Percentiles rank a stretch among this genome's conserved stretches.
Evolutionary conservation across 2,888 invertebrate genomes (phyloP).

Genomic region (Zele albiditarsus): DNA sequence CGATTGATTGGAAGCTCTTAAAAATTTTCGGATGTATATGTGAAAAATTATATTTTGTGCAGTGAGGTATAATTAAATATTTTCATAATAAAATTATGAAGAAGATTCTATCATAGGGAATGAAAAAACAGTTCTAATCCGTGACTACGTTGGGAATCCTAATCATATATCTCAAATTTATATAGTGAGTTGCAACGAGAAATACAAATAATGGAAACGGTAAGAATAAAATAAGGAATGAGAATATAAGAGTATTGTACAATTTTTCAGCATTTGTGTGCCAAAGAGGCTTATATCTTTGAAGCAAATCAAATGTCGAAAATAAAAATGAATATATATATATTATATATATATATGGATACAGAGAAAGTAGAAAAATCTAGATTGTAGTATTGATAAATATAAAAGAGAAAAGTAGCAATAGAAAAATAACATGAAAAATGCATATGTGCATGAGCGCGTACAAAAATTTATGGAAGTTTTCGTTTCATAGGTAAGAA

Average conservation of each 20-base stretch:
- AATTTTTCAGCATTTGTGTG: background rate
- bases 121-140: background rate
- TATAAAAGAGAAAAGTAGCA: background rate
- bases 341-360: background rate
- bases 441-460: slow-evolving; percentile 21
- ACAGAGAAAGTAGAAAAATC: background rate
- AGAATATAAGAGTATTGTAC: background rate
- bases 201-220: too few species aligned
- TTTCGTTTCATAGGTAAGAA: slow-evolving; percentile 17
- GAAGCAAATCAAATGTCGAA: background rate
- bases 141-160: background rate
- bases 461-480: slow-evolving; percentile 31
- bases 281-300: background rate
- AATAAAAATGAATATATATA: background rate
- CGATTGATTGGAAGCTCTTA: background rate
- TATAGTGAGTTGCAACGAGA: too few species aligned
- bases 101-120: background rate
- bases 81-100: background rate
- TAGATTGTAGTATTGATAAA: background rate
- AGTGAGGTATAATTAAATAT: background rate
- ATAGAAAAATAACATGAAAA: slow-evolving; percentile 27
- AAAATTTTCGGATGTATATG: background rate
- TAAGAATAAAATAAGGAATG: background rate
- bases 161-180: background rate
- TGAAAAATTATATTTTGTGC: background rate